Base-by-base conservation (phyloP, 2,888 invertebrate species). In the Morinoia aosen region DNA sequence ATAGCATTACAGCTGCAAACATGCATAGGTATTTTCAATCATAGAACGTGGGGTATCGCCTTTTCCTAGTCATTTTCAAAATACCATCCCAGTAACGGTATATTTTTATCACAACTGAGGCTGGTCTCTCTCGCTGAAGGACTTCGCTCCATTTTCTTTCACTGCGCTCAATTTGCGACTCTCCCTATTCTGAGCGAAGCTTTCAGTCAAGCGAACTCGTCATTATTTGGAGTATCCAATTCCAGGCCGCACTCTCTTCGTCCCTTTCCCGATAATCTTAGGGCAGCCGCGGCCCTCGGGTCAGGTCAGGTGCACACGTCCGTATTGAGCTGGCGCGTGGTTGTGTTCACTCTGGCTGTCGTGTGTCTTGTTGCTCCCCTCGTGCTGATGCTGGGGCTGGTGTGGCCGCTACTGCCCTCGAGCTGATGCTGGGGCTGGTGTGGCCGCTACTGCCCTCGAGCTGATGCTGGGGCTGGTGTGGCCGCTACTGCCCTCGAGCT, bases 141-240 rank as follows among this genome's bases (percentile, higher is more conserved):
- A 64, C 64, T 58, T 58, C n/a, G 64, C 64, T 19, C 25, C 1
- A 16, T 76, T 76, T 33, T 16, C 10, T 33, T 48, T 16, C 25
- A 8, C 10, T 76, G 76, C 25, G 8, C 16, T 3, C 8, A 0
- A 76, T 33, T 76, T 33, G 33, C 33, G 33, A 33, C 8, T 33
- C 76, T 8, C 76, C 76, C 76, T 16, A 5, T 33, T 76, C 8
- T 76, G 76, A 10, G 3, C 76, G 76, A 16, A 76, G 25, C 76
- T 76, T 76, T 76, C 76, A 76, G 76, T 33, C 76, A 33, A 33
- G 2, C 76, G 76, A 33, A 76, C 76, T 76, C 76, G 76, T 76
- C 76, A 33, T 76, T 76, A 76, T 76, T 76, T 76, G 76, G 76
- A 76, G 76, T 76, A 76, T 76, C 76, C 76, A 76, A 76, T 76